phyloP scores from a whole-genome alignment of 1,140 invertebrate species.

The Oryzaephilus surinamensis region DNA sequence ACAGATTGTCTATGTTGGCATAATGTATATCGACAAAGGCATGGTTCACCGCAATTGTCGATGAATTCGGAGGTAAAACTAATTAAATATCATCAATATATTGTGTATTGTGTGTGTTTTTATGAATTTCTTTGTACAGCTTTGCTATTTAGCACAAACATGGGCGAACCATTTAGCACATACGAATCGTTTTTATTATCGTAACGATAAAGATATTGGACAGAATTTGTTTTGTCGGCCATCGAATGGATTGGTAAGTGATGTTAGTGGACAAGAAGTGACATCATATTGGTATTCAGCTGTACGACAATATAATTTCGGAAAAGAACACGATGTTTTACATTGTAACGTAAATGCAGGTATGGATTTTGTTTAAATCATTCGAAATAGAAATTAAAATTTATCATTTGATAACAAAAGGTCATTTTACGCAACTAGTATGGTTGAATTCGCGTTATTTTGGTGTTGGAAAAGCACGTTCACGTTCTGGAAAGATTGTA shows the following conservation, averaged over 20 bases:
- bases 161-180: conserved; percentile 78
- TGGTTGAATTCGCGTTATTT: conserved; percentile 70
- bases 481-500: conserved; percentile 60
- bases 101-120: not conserved
- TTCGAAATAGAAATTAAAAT: not conserved
- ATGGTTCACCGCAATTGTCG: conserved; percentile 56
- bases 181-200: conserved; percentile 64
- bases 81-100: not conserved
- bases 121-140: conserved; percentile 37
- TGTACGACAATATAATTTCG: conserved; percentile 62
- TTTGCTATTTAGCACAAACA: conserved; percentile 70
- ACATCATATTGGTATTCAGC: conserved; percentile 81
- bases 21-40: conserved; percentile 64
- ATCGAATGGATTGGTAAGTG: conserved; percentile 50
- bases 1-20: conserved; percentile 71
- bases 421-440: conserved; percentile 85
- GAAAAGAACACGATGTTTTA: conserved; percentile 55
- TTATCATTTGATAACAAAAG: conserved; percentile 36
- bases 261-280: conserved; percentile 66
- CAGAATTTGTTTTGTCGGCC: conserved; percentile 66
- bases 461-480: conserved; percentile 72
- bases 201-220: conserved; percentile 60
- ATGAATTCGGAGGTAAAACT: conserved; percentile 58
- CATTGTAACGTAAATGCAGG: conserved; percentile 70
- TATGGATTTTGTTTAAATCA: conserved; percentile 30